These are phyloP conservation scores for Thysanoteuthis rhombus DNA, from an alignment of 2,888 invertebrate genomes.

Conservation along the genomic window DNA sequence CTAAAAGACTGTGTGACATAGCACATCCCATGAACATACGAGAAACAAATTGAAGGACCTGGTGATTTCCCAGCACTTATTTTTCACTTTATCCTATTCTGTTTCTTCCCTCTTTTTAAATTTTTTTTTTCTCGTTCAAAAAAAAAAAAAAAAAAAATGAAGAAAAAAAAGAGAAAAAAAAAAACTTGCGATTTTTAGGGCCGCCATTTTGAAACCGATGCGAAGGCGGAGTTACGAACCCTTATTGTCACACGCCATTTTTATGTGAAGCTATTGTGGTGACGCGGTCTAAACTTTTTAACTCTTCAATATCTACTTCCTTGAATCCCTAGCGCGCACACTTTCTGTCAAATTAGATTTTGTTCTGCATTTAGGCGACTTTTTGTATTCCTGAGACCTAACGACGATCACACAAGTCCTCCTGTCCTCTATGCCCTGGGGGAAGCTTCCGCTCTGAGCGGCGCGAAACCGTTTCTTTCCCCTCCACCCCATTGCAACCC, in stretches of 20 bases:
- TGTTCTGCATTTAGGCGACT: neutral
- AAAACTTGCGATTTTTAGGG: neutral
- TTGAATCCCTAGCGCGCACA: neutral
- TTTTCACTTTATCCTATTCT: neutral
- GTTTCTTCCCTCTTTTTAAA: neutral
- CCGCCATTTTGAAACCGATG: neutral
- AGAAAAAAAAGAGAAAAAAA: neutral
- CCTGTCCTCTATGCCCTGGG: neutral
- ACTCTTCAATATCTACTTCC: neutral
- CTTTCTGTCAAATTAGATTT: slow-evolving; percentile 12
- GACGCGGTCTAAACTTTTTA: neutral
- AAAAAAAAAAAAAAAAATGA: neutral
- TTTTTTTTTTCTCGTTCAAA: neutral
- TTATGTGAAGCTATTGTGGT: neutral
- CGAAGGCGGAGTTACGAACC: neutral
- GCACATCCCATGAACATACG: neutral
- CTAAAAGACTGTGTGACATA: neutral
- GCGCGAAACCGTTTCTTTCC: neutral
- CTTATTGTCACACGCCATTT: neutral
- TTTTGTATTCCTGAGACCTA: neutral
- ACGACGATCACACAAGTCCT: slow-evolving; percentile 12
- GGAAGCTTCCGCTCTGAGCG: neutral
- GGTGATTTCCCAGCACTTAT: neutral
- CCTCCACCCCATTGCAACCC: neutral
- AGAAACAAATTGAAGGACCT: slow-evolving; percentile 12